Evolutionary conservation across 2,888 invertebrate genomes (phyloP), one percentile per base, ranked within the genome.

Genomic region (Athalia cordata): DNA sequence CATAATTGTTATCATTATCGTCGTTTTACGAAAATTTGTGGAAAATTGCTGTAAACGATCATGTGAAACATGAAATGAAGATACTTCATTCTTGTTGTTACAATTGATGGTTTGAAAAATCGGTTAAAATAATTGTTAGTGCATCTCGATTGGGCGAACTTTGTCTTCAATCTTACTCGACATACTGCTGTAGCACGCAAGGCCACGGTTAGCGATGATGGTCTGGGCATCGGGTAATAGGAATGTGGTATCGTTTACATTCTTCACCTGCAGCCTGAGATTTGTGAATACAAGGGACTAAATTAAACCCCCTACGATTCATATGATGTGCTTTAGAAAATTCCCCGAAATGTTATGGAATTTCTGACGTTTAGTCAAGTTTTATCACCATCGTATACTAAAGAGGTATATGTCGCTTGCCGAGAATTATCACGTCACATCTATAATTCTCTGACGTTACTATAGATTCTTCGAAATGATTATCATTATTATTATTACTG

Each of bases 291-390:
- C 29, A 43, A 68, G 43, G 68, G 29, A 55, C 15, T 67, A 15
- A 67, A 67, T 67, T 50, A 13, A 9, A 67, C 67, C 15, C 4
- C 8, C 15, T 15, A 29, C 15, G 45, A 9, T 6, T 68, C 43
- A 29, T 66, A 5, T 5, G 55, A 9, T 9, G 68, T 2, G 29
- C 29, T 68, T 45, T n/a, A 2, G 5, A 4, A 52, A 68, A 68
- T 68, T 68, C 55, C 50, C 55, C 52, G 15, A 55, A 68, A 68
- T 68, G 43, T 52, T 29, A 29, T 68, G 29, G 0, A 29, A 29
- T 29, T 29, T 29, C 29, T 29, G 7, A 68, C 55, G 68, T 68
- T 68, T 68, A 68, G 55, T 29, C 68, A 68, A 52, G 68, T 68
- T 68, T 68, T 68, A 68, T n/a, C 52, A 43, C 68, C 9, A 68